Evolutionary conservation across 2,113 vertebrate species (phyloP).

Genomic region (Orcinus orca): DNA sequence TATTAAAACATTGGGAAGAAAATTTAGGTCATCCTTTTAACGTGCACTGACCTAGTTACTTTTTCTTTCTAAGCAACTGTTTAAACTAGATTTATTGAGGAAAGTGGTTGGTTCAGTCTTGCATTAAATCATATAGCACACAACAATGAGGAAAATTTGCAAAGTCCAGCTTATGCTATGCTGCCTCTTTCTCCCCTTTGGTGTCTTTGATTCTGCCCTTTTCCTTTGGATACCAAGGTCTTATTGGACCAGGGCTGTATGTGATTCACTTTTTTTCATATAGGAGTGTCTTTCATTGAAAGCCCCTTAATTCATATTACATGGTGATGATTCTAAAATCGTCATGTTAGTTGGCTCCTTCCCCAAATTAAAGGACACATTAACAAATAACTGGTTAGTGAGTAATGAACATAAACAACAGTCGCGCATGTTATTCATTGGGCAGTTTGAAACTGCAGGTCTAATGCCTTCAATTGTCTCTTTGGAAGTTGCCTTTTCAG

Average conservation of each 20-base stretch:
- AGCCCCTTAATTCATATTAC: neutral
- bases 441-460: neutral
- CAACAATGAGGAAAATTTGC: neutral
- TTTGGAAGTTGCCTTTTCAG: neutral
- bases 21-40: neutral
- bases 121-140: neutral
- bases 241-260: neutral
- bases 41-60: neutral
- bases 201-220: neutral
- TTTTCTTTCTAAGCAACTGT: neutral
- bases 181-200: neutral
- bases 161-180: accelerated
- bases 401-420: neutral
- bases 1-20: neutral
- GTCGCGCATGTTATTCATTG: too few species aligned
- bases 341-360: neutral
- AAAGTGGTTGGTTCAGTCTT: neutral
- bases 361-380: neutral
- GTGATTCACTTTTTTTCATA: neutral
- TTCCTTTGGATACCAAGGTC: neutral
- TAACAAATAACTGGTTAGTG: neutral
- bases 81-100: neutral
- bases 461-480: neutral
- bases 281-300: neutral
- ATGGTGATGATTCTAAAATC: neutral